Conservation (phyloP, 2,797 vertebrate species). For the Phalanger gymnotis region DNA sequence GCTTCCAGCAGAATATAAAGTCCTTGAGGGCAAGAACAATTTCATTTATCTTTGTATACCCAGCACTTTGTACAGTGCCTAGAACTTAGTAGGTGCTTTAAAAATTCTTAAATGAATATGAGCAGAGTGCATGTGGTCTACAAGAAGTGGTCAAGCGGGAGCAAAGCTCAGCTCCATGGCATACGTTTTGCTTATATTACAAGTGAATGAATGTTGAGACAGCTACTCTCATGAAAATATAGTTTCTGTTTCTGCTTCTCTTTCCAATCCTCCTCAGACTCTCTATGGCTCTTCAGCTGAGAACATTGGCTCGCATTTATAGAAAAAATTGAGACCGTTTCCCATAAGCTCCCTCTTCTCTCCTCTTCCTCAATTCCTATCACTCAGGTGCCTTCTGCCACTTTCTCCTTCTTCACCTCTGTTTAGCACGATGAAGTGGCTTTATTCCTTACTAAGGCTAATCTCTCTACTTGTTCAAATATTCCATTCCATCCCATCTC, state of each 20-base stretch:
- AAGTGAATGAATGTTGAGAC: background rate
- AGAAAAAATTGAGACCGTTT: background rate
- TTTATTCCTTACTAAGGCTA: background rate
- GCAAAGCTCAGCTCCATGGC: background rate
- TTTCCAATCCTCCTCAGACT: background rate
- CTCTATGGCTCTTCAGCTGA: background rate
- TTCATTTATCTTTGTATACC: background rate
- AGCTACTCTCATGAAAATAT: background rate
- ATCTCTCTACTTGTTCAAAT: background rate
- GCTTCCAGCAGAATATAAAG: background rate
- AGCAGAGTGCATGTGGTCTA: background rate
- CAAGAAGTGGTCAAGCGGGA: background rate
- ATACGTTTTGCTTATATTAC: background rate
- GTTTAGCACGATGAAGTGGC: background rate
- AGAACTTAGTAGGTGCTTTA: background rate
- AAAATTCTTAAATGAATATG: background rate
- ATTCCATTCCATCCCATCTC: background rate
- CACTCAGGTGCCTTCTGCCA: background rate
- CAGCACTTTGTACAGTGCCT: background rate
- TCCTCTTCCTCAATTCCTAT: background rate
- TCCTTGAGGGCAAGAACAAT: background rate
- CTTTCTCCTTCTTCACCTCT: background rate
- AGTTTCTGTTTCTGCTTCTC: background rate
- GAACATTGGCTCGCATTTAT: background rate
- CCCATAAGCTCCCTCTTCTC: background rate